Conservation (phyloP, 2,113 vertebrate species). For the Poicephalus gulielmi region DNA sequence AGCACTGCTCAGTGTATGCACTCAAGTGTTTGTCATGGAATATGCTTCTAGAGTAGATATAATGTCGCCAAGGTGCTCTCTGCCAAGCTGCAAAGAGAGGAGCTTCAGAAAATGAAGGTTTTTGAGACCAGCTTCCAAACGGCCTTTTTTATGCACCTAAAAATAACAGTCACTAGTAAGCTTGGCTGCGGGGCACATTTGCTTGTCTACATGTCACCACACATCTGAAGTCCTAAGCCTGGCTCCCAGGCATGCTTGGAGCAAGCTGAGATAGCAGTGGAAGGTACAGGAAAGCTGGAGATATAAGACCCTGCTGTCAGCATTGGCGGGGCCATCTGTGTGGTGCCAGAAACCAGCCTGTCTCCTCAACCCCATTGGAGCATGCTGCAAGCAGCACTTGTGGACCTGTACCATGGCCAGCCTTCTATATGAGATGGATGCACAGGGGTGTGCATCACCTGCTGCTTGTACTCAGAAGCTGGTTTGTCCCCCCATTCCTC, state of each 20-base stretch:
- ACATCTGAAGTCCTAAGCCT: not conserved
- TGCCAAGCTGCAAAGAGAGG: not conserved
- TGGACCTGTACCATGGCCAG: not conserved
- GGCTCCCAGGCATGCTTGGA: not conserved
- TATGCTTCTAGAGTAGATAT: not conserved
- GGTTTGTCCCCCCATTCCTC: not conserved
- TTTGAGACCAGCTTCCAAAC: not conserved
- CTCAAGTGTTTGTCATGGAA: not conserved
- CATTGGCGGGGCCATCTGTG: rapidly evolving
- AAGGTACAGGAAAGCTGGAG: rapidly evolving
- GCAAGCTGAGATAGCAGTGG: not conserved
- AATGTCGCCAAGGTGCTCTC: not conserved
- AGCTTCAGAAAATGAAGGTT: not conserved
- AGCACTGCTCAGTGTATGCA: not conserved
- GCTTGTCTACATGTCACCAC: not conserved
- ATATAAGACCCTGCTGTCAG: rapidly evolving
- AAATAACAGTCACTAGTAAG: not conserved
- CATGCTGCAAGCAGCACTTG: rapidly evolving
- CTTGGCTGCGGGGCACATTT: not conserved
- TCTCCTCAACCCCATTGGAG: rapidly evolving
- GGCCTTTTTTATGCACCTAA: not conserved
- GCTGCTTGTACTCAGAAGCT: not conserved
- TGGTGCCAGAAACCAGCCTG: rapidly evolving
- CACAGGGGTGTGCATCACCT: not conserved
- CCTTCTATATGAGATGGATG: rapidly evolving